Base-by-base conservation (phyloP, 2,888 invertebrate genomes). In the Polietes domitor region DNA sequence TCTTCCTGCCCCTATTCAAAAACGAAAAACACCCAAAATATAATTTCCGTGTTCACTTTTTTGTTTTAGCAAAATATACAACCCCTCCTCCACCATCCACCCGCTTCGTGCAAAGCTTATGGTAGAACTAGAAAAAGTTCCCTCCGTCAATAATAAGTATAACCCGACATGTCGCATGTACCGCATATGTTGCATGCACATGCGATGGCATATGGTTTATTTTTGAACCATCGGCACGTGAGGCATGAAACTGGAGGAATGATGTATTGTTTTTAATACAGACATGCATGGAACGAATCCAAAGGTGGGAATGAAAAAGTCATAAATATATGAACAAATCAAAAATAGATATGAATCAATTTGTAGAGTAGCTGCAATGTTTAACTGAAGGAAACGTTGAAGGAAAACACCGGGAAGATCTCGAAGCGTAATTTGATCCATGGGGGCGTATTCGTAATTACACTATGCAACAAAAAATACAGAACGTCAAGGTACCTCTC, bases 111-210 rank as follows among this genome's bases (percentile, higher is more conserved):
- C 4, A 47, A 47, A 47, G n/a, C 2, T 47, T n/a, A 47, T n/a
- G 2, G 15, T 47, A 47, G 5, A 21, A 26, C 12, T 37, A 21
- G 74, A 61, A 70, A 61, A 80, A 70, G 15, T 80, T 80, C 65
- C 58, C 24, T 61, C 47, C 77, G 61, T 43, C 79, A 70, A 73
- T 79, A 70, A 73, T 79, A 77, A 80, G 68, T 80, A 58, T 73
- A 80, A 63, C 65, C 68, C 17, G 73, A 74, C 73, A 83, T 80
- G 76, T 83, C 76, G 15, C 83, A 77, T 26, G 79, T 41, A 21
- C 21, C 17, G 75, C 71, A 70, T 80, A 70, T 41, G 19, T 53
- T 37, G 50, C 53, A 58, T 61, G 12, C 19, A 73, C 72, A 73
- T 73, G 72, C 72, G 41, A 73, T 73, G 68, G 19, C 61, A 77